A percentile compares a stretch with the other conserved stretches of the same genome.
Evolutionary conservation across 2,888 invertebrate species (phyloP).

Genomic region (Andrena haemorrhoa): DNA sequence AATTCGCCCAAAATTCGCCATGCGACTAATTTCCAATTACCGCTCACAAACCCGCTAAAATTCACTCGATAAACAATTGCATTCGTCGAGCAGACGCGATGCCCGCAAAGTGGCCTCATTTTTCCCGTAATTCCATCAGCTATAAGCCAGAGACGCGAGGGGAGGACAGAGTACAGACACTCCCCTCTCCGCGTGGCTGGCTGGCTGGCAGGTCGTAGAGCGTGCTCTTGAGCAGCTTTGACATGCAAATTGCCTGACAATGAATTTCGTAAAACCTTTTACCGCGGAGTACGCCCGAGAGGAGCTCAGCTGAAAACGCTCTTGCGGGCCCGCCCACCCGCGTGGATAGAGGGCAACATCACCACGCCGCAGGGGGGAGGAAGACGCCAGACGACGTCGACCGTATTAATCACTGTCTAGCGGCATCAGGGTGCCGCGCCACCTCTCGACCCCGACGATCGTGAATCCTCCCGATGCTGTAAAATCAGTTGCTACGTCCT

Average conservation of each 20-base stretch:
- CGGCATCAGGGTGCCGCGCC: conserved; percentile 69
- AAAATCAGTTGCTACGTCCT: conserved; percentile 72
- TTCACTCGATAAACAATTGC: conserved; percentile 58
- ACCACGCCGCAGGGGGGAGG: conserved; percentile 22
- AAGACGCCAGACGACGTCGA: conserved; percentile 82
- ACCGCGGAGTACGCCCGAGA: conserved; percentile 79
- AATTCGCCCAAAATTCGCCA: too few relatives aligned
- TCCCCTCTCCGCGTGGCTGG: conserved; percentile 54
- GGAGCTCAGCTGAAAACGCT: conserved; percentile 63
- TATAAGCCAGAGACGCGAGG: conserved; percentile 34
- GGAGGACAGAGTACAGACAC: conserved; percentile 59
- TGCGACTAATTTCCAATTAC: conserved; percentile 1
- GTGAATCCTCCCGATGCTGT: conserved; percentile 63
- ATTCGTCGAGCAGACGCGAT: conserved; percentile 11
- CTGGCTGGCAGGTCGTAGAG: conserved; percentile 69
- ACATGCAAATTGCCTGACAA: conserved; percentile 84
- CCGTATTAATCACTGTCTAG: conserved; percentile 84
- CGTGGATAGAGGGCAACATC: conserved; percentile 26
- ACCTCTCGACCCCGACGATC: conserved; percentile 60
- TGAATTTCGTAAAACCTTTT: conserved; percentile 85
- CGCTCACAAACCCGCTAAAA: background rate
- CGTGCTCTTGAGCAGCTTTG: conserved; percentile 79
- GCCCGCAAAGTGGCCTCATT: conserved; percentile 75
- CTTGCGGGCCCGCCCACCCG: conserved; percentile 41
- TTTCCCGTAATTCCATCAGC: conserved; percentile 76